Conservation (phyloP, 2,888 invertebrate species). For the Matsumyia berberina region DNA sequence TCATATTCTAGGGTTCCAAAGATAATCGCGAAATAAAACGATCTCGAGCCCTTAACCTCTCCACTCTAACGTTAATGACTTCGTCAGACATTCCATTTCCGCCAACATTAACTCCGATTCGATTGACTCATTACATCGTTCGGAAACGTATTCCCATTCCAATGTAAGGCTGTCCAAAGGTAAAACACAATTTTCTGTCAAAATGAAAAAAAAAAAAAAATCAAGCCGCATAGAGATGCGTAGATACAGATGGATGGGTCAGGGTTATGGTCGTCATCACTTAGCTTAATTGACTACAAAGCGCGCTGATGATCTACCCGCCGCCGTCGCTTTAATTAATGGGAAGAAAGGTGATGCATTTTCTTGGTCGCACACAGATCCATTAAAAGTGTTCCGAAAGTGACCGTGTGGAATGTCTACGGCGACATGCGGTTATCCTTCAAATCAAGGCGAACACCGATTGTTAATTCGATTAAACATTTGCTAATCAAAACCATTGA, state of each 20-base stretch:
- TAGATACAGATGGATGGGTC: slow-evolving; percentile 33
- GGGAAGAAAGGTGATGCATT: slow-evolving; percentile 9
- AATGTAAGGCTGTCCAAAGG: slow-evolving; percentile 45
- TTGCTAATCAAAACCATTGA: neutral
- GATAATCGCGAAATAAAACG: neutral
- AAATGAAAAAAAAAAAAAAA: no score
- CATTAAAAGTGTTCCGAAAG: slow-evolving; percentile 30
- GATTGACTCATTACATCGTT: slow-evolving; percentile 39
- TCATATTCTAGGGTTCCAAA: slow-evolving; percentile 21
- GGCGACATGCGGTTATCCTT: slow-evolving; percentile 24
- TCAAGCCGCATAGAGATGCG: neutral
- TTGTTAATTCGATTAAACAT: neutral
- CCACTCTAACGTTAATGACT: slow-evolving; percentile 30
- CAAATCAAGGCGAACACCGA: neutral
- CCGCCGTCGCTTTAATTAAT: slow-evolving; percentile 12
- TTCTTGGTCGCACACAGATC: neutral
- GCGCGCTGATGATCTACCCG: slow-evolving; percentile 4
- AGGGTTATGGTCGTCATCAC: slow-evolving; percentile 57
- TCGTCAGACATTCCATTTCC: slow-evolving; percentile 41
- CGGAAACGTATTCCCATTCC: slow-evolving; percentile 7
- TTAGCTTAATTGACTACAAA: slow-evolving; percentile 11
- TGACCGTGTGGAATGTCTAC: neutral
- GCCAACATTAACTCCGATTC: slow-evolving; percentile 48
- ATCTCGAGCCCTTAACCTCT: slow-evolving; percentile 46
- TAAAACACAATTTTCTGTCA: slow-evolving; percentile 17